Base-by-base conservation (phyloP, 2,888 invertebrate genomes). In the Brenthis hecate region DNA sequence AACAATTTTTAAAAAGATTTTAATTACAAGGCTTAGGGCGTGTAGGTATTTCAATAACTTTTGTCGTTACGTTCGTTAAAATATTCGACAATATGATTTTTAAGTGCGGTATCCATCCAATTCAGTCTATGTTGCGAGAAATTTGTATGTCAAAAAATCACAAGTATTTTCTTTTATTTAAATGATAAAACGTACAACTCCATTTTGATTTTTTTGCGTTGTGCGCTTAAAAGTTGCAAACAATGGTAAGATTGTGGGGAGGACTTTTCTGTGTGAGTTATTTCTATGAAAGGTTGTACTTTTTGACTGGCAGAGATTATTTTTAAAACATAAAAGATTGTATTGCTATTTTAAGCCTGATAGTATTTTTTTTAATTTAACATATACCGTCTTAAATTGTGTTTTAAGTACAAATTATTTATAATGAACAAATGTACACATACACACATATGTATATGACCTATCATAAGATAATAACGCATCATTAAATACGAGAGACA, bases 51-150 rank as follows among this genome's bases (percentile, higher is more conserved):
- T 58, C 58, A 66, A 72, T 73, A 84, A 85, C 80, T 84, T 84
- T 81, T 77, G 83, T 85, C 78, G 83, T 85, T 81, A 81, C 64
- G 54, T 74, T 77, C 75, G 77, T 81, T 80, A 77, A 56, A 43
- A 43, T 43, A 43, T 43, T 43, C 36, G 36, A 43, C 36, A 8
- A 8, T 43, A 43, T 11, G 75, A 73, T 73, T 72, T 57, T 64
- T 56, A 64, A 36, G 51, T 23, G 13, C 23, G 5, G 8, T 56
- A 36, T 43, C 43, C 19, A 43, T 47, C 13, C 5, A 56, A 5
- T 13, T 16, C 1, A 11, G 36, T n/a, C n/a, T 58, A 58, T 11
- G 3, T 23, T 58, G 3, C 48, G 48, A n/a, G 58, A n/a, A 36
- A 16, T 61, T 43, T 36, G 14, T 14, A 8, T 14, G 14, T 36